These are phyloP conservation scores for Ellobium chinense DNA, from an alignment of 2,888 invertebrate genomes.

Conservation along the genomic window DNA sequence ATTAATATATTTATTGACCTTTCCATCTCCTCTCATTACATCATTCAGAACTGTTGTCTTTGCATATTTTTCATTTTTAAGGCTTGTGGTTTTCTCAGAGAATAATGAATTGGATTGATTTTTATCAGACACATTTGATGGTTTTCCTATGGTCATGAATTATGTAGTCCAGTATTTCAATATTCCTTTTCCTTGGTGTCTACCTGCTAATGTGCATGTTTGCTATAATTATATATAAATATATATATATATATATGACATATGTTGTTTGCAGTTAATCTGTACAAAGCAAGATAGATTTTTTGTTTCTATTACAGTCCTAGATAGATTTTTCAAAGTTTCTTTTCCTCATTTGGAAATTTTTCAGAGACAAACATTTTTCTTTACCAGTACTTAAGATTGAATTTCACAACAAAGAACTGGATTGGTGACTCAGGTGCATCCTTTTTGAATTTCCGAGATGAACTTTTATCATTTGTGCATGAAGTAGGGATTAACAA, in stretches of 20 bases:
- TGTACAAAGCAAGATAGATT: not conserved
- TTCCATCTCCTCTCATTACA: not conserved
- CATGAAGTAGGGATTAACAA: no score
- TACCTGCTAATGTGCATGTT: no score
- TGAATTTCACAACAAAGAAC: no score
- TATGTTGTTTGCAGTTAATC: not conserved
- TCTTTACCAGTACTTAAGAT: no score
- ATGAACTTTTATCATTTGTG: no score
- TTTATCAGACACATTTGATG: not conserved
- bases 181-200: not conserved
- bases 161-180: not conserved
- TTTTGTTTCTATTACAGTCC: not conserved
- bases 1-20: no score
- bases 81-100: not conserved
- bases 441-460: no score
- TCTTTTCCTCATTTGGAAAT: not conserved
- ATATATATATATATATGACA: not conserved
- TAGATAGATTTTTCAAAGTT: not conserved
- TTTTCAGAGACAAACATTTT: no score
- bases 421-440: no score
- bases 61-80: not conserved
- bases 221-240: no score
- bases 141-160: not conserved
- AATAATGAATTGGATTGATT: not conserved
- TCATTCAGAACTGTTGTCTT: not conserved